Conservation (phyloP, 2,113 vertebrate genomes). For the Pituophis catenifer region DNA sequence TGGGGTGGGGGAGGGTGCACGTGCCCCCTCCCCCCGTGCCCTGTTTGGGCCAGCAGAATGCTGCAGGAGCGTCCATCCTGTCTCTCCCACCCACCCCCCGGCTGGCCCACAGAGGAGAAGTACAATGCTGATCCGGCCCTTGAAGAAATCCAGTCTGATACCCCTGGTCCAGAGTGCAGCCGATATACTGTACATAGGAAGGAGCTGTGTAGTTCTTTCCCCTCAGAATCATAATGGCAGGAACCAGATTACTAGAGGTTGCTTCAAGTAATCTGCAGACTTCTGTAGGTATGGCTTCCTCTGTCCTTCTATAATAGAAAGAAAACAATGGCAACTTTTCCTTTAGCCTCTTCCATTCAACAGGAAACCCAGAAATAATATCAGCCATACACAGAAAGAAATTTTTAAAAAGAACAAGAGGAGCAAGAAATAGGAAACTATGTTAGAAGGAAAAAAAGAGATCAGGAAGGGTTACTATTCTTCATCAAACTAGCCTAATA, state of each 20-base stretch:
- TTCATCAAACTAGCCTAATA: not conserved
- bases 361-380: not conserved
- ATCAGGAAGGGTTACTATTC: not conserved
- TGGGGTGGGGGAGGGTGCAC: fast-evolving
- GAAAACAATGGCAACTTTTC: no score
- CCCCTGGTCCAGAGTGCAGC: not conserved
- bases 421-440: not conserved
- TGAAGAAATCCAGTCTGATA: no score
- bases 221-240: not conserved
- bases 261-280: not conserved
- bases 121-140: no score
- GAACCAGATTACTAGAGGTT: not conserved
- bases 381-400: not conserved
- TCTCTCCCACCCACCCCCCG: no score
- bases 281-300: not conserved
- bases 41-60: no score
- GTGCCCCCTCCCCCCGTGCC: no score
- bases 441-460: not conserved
- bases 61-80: no score
- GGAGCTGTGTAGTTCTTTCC: not conserved
- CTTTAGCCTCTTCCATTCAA: not conserved
- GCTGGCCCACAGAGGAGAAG: no score
- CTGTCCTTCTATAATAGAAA: not conserved
- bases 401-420: not conserved
- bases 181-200: not conserved